Conservation (phyloP, 2,797 vertebrate genomes). For the Jordanella pulchra region DNA sequence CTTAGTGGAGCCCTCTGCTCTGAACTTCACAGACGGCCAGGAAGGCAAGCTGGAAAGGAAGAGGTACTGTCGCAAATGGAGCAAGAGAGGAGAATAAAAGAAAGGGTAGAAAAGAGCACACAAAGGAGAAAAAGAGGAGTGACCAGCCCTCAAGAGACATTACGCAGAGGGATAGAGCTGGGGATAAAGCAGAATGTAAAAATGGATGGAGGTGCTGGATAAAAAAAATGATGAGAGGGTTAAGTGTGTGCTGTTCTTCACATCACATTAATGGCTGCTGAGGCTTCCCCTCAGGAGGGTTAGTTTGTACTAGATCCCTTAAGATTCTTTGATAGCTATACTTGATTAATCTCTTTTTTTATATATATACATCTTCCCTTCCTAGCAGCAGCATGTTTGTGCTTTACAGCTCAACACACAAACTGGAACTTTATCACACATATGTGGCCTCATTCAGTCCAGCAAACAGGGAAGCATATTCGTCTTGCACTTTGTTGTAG, state of each 20-base stretch:
- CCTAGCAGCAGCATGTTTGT: slow-evolving; percentile 51
- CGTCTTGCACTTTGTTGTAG: slow-evolving; percentile 37
- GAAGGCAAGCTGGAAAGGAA: slow-evolving; percentile 34
- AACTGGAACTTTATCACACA: slow-evolving; percentile 55
- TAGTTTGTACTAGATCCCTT: slow-evolving; percentile 25
- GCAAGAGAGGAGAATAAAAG: slow-evolving; percentile 38
- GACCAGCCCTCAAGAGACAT: slow-evolving; percentile 47
- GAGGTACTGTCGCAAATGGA: slow-evolving; percentile 51
- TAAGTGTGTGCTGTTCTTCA: slow-evolving; percentile 66
- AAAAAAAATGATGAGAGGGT: slow-evolving; percentile 64
- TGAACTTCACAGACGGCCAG: slow-evolving; percentile 42
- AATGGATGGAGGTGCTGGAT: slow-evolving; percentile 43
- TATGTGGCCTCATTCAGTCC: slow-evolving; percentile 72
- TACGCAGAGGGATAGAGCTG: slow-evolving; percentile 35
- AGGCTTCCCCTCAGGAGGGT: slow-evolving; percentile 44
- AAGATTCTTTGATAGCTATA: slow-evolving; percentile 33
- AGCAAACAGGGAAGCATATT: slow-evolving; percentile 46
- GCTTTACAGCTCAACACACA: slow-evolving; percentile 55
- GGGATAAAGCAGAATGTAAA: slow-evolving; percentile 57
- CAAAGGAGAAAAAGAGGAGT: slow-evolving; percentile 47
- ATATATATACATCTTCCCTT: not conserved
- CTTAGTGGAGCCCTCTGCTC: slow-evolving; percentile 64
- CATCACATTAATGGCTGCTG: slow-evolving; percentile 57
- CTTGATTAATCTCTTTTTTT: not conserved
- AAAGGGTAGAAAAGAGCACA: slow-evolving; percentile 34